phyloP scores from a whole-genome alignment of 1,140 invertebrate genomes.

The Antheraea mylitta region DNA sequence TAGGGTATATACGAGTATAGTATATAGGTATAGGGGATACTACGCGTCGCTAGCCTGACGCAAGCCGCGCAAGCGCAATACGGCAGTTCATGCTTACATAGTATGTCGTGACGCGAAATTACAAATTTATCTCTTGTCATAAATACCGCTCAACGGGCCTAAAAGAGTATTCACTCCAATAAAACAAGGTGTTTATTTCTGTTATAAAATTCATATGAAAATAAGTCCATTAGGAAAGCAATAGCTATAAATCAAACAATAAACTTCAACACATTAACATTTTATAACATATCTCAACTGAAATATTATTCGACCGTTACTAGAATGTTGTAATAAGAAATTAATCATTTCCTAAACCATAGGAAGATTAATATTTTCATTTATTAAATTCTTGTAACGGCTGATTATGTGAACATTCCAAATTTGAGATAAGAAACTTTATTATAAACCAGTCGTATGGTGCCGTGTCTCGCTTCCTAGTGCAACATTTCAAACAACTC shows the following conservation, averaged over 20 bases:
- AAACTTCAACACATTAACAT: not conserved
- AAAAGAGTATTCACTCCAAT: too few species aligned
- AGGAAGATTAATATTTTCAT: not conserved
- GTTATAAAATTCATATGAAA: not conserved
- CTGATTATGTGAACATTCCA: slow-evolving; percentile 33
- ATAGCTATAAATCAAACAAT: not conserved
- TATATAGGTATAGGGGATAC: too few species aligned
- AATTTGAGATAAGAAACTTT: slow-evolving; percentile 20
- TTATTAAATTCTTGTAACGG: not conserved
- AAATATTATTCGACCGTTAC: not conserved
- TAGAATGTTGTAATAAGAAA: not conserved
- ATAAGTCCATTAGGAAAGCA: not conserved
- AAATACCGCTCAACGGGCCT: too few species aligned
- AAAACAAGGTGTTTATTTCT: not conserved
- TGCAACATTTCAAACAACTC: slow-evolving; percentile 29
- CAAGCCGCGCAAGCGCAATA: too few species aligned
- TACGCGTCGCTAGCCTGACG: too few species aligned
- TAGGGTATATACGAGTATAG: too few species aligned
- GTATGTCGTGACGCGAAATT: too few species aligned
- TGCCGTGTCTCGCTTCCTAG: slow-evolving; percentile 22
- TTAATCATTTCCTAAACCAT: not conserved
- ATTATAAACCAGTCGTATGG: slow-evolving; percentile 23
- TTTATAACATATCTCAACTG: not conserved
- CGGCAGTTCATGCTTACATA: too few species aligned
- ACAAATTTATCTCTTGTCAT: too few species aligned